Base-by-base conservation (phyloP, 2,113 vertebrate species). In the Penelope pileata region DNA sequence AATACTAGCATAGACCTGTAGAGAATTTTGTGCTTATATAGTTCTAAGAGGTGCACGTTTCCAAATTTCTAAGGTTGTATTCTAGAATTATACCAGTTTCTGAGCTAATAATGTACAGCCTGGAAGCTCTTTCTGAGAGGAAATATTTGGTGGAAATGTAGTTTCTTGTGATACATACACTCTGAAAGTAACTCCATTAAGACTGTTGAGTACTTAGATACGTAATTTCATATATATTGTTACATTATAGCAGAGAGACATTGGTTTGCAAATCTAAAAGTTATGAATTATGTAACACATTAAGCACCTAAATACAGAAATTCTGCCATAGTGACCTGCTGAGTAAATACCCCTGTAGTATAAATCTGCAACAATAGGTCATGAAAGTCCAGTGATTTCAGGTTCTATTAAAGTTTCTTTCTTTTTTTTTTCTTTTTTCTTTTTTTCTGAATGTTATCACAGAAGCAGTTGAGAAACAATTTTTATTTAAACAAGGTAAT, bases 271-370 rank as follows among this genome's bases (percentile, higher is more conserved):
- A 80, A 95, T 92, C 95, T 93, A 94, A 94, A 64, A 6, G 47
- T 70, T 72, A 69, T 95, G 77, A 91, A 93, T 94, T 94, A 90
- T 90, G 85, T n/a, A 79, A 63, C 32, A 90, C 74, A 94, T 86
- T 93, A 95, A 93, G 32, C 36, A 45, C 64, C 5, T 90, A 96
- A 96, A 94, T 92, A 87, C 24, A 88, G 66, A 70, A 92, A 62
- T 82, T 89, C 8, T 66, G 34, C 76, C 29, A 50, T 38, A 91
- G 48, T 85, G 83, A 92, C 50, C 12, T 74, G 18, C 32, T 92
- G 80, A 89, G 27, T 79, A 68, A 94, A 94, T 89, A 88, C 7
- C 30, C 75, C 34, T 76, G 22, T 12, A 36, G 17, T 24, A 86
- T 75, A 94, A 74, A 91, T 82, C 22, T 83, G 3, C 54, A 96